Evolutionary conservation across 2,113 vertebrate genomes (phyloP).

Genomic region (Tetrao urogallus): DNA sequence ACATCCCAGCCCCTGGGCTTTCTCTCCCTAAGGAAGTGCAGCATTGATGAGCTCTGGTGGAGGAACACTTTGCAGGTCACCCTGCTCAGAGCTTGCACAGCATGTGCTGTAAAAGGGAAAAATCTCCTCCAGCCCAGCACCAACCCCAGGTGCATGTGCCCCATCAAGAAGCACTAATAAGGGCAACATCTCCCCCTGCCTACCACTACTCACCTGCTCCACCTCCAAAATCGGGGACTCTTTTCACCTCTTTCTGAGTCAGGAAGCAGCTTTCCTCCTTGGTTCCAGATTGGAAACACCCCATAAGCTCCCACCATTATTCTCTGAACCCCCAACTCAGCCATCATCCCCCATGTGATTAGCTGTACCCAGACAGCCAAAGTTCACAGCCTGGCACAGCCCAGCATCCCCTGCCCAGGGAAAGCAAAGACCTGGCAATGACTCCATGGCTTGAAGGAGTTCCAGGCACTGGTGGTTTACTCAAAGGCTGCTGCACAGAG

Average conservation of each 20-base stretch:
- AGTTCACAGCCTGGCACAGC: accelerated
- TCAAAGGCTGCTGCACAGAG: not conserved
- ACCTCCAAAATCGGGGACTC: not conserved
- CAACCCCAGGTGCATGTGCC: accelerated
- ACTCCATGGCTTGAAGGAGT: not conserved
- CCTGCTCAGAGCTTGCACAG: not conserved
- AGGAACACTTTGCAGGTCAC: not conserved
- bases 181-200: not conserved
- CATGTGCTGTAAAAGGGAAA: not conserved
- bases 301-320: accelerated
- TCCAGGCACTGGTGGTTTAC: not conserved
- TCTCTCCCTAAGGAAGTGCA: not conserved
- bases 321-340: not conserved
- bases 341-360: not conserved
- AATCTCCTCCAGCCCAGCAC: not conserved
- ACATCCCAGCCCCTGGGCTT: not conserved
- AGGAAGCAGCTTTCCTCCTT: not conserved
- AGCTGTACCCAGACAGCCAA: not conserved
- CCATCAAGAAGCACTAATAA: not conserved
- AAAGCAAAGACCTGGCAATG: not conserved
- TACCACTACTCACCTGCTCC: not conserved
- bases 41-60: not conserved
- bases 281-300: not conserved
- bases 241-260: not conserved
- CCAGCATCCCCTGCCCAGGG: not conserved